Evolutionary conservation across 2,888 invertebrate genomes (phyloP).

Genomic region (Atherix ibis): DNA sequence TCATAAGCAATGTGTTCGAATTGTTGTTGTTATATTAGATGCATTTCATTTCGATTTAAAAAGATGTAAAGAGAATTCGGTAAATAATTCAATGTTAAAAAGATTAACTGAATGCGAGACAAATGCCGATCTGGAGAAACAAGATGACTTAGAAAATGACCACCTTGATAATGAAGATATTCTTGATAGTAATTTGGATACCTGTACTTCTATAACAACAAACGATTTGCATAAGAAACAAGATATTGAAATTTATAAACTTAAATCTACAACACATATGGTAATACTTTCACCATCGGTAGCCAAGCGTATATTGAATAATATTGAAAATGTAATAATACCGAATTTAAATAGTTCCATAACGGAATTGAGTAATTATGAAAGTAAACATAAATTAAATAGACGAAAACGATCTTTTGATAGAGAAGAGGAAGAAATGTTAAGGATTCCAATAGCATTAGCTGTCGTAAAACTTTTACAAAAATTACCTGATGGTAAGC

Average conservation of each 20-base stretch:
- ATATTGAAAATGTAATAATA: conserved; percentile 53
- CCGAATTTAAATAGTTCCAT: conserved; percentile 65
- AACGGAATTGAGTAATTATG: conserved; percentile 52
- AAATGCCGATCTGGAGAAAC: background rate
- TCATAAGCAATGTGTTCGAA: conserved; percentile 68
- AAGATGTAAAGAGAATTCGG: background rate
- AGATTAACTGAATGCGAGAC: background rate
- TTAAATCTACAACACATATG: conserved; percentile 8
- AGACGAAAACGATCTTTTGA: conserved; percentile 48
- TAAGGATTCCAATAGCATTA: conserved; percentile 80
- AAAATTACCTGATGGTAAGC: conserved; percentile 58
- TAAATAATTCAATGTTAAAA: background rate
- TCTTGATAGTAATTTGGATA: conserved; percentile 20
- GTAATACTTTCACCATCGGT: conserved; percentile 49
- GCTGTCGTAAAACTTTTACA: conserved; percentile 86
- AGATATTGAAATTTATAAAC: too few relatives aligned
- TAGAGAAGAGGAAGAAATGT: conserved; percentile 80
- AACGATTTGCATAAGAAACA: too few relatives aligned
- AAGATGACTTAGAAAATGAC: conserved; percentile 5
- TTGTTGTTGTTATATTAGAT: conserved; percentile 66
- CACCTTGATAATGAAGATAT: conserved; percentile 28
- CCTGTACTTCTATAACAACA: too few relatives aligned
- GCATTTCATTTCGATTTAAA: conserved; percentile 72
- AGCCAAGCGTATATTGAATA: conserved; percentile 58
- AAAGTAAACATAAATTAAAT: conserved; percentile 63